Percentiles rank a stretch among this genome's conserved stretches.
Evolutionary conservation across 2,113 vertebrate species (phyloP).

Genomic region (Triplophysa siluroides): DNA sequence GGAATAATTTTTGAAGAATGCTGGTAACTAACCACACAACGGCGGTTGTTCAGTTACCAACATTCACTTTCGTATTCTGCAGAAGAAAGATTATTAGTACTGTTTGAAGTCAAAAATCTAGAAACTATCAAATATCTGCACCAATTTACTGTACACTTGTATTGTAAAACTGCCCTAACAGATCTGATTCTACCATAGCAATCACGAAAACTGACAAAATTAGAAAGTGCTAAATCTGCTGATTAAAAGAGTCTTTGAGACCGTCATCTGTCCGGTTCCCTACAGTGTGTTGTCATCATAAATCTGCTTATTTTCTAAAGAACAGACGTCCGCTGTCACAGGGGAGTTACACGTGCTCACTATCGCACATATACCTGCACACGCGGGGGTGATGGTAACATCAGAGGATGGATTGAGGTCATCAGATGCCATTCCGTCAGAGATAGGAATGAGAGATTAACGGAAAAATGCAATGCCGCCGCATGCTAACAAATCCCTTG

Average conservation of each 20-base stretch:
- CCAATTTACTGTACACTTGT: background rate
- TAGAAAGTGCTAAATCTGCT: background rate
- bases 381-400: slow-evolving; percentile 22
- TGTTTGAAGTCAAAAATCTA: too few species aligned
- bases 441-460: slow-evolving; percentile 36
- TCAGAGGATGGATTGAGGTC: slow-evolving; percentile 9
- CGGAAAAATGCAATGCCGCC: slow-evolving; percentile 17
- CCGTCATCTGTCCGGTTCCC: background rate
- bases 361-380: slow-evolving; percentile 21
- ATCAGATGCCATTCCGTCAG: background rate
- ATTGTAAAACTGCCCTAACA: background rate
- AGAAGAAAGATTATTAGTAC: too few species aligned
- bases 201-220: background rate
- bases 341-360: background rate
- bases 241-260: background rate
- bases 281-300: background rate
- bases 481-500: background rate
- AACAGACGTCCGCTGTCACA: background rate
- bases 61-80: too few species aligned
- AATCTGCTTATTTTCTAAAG: background rate
- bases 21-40: too few species aligned
- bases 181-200: background rate
- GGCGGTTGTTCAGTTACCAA: too few species aligned
- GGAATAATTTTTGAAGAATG: too few species aligned
- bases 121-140: background rate